A percentile compares a stretch with the other conserved stretches of the same genome.
These are phyloP conservation scores for Drosophila macrospina DNA, from an alignment of 2,888 invertebrate species.

Conservation along the genomic window DNA sequence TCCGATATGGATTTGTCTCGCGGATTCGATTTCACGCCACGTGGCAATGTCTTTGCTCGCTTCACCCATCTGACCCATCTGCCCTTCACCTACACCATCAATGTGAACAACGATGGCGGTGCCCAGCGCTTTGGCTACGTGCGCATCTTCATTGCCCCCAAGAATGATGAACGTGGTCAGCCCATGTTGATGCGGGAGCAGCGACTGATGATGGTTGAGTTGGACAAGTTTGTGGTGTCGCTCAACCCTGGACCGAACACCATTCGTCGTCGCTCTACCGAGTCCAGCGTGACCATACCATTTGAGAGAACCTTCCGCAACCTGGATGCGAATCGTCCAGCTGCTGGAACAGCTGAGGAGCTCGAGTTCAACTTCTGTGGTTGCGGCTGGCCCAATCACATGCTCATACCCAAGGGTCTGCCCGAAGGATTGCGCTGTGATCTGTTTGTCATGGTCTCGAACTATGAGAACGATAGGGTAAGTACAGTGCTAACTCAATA, in stretches of 20 bases:
- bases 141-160: conserved; percentile 89
- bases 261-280: conserved; percentile 88
- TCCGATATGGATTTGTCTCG: conserved; percentile 91
- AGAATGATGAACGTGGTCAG: conserved; percentile 88
- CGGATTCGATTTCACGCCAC: conserved; percentile 93
- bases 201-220: conserved; percentile 88
- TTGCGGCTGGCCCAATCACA: conserved; percentile 94
- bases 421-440: conserved; percentile 88
- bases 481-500: conserved; percentile 5
- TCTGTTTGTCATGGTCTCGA: conserved; percentile 91
- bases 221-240: conserved; percentile 89
- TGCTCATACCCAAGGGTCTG: conserved; percentile 91
- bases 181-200: conserved; percentile 88
- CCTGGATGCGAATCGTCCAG: conserved; percentile 88
- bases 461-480: conserved; percentile 88
- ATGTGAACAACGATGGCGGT: conserved; percentile 87
- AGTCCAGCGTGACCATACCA: conserved; percentile 93
- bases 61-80: conserved; percentile 92
- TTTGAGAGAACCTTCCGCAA: conserved; percentile 93
- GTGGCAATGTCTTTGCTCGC: conserved; percentile 89
- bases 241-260: conserved; percentile 90
- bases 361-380: conserved; percentile 93
- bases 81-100: conserved; percentile 89
- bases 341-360: conserved; percentile 86
- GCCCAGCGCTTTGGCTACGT: conserved; percentile 87